phyloP scores from a whole-genome alignment of 2,888 invertebrate species.

The Drosophila borealis region DNA sequence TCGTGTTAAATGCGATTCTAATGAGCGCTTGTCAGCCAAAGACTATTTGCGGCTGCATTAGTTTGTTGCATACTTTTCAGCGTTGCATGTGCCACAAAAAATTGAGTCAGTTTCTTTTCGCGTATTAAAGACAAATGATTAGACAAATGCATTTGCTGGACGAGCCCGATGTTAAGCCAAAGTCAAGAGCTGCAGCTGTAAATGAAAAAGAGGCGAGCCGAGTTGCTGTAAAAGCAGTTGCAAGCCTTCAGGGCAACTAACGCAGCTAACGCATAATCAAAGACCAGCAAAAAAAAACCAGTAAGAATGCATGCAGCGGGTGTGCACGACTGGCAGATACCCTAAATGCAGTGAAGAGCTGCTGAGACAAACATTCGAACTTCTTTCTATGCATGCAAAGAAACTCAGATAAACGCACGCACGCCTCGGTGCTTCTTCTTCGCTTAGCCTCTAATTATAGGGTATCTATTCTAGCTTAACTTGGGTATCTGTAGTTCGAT shows the following conservation, averaged over 20 bases:
- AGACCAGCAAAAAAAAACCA: conserved; percentile 51
- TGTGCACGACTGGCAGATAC: too few species aligned
- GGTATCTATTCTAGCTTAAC: too few species aligned
- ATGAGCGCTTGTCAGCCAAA: conserved; percentile 43
- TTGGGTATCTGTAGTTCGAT: too few species aligned
- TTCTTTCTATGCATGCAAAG: too few species aligned
- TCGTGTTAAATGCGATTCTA: conserved; percentile 53
- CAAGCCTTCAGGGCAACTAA: background rate
- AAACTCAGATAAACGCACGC: too few species aligned
- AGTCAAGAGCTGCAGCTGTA: conserved; percentile 24
- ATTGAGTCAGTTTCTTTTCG: conserved; percentile 3
- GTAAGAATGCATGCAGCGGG: too few species aligned
- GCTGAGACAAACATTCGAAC: too few species aligned
- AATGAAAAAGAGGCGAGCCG: background rate
- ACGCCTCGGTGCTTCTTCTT: too few species aligned
- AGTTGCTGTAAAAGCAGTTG: too few species aligned
- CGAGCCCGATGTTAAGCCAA: conserved; percentile 15
- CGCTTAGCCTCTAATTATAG: too few species aligned
- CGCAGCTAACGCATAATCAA: conserved; percentile 70
- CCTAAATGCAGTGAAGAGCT: too few species aligned
- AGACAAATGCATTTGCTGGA: conserved; percentile 17
- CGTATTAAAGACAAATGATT: conserved; percentile 8
- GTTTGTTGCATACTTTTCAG: conserved; percentile 34
- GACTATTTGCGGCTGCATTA: conserved; percentile 41
- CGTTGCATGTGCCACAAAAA: conserved; percentile 8